A percentile compares a stretch with the other conserved stretches of the same genome.
Conservation (phyloP, 2,888 invertebrate species). For the Rhogogaster chlorosoma region DNA sequence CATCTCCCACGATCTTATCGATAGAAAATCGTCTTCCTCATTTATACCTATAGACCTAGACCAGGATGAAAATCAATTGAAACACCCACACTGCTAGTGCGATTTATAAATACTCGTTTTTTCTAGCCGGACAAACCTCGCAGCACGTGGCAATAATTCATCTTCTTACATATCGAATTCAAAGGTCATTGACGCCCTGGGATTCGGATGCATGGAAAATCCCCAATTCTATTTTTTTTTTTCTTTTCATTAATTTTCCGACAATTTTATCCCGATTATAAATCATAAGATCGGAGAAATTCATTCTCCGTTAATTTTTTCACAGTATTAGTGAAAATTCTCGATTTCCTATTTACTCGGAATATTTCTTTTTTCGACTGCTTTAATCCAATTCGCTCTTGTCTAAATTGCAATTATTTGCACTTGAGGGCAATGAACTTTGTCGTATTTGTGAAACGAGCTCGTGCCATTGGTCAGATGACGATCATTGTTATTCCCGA, state of each 20-base stretch:
- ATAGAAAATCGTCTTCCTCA: background rate
- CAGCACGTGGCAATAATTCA: conserved; percentile 68
- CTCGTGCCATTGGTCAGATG: background rate
- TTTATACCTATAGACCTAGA: background rate
- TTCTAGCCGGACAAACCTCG: conserved; percentile 33
- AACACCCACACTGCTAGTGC: conserved; percentile 13
- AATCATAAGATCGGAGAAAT: background rate
- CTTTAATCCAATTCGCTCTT: background rate
- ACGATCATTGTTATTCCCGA: background rate
- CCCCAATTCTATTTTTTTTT: background rate
- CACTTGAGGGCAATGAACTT: conserved; percentile 2
- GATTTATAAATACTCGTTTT: conserved; percentile 31
- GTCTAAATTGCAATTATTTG: background rate
- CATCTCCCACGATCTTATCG: background rate
- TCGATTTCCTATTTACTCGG: background rate
- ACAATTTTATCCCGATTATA: background rate
- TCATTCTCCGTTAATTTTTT: background rate
- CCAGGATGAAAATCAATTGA: conserved; percentile 24
- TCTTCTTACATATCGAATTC: conserved; percentile 60
- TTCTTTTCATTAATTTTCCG: background rate
- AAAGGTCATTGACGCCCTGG: conserved; percentile 64
- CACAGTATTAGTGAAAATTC: background rate
- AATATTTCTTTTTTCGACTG: background rate
- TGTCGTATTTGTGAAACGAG: background rate
- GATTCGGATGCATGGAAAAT: conserved; percentile 47